These are phyloP conservation scores for Eupithecia dodoneata DNA, from an alignment of 2,888 invertebrate genomes.

Conservation along the genomic window DNA sequence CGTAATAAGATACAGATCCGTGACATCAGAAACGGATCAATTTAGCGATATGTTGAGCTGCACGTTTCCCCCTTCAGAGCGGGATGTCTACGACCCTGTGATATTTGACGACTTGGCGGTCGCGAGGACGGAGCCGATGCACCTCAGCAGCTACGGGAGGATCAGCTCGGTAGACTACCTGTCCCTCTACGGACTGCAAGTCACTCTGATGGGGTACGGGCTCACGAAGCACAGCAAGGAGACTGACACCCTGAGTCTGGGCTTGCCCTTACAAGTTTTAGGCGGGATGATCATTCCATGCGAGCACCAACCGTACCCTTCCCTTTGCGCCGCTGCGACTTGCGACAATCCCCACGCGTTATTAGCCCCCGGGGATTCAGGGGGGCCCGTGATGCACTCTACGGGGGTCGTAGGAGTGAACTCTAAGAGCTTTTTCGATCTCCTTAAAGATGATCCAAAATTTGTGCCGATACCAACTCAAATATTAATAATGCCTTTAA, in stretches of 20 bases:
- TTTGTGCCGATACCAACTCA: background rate
- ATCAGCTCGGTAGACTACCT: background rate
- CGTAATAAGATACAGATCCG: background rate
- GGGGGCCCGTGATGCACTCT: background rate
- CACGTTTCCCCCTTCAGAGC: background rate
- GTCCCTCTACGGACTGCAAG: background rate
- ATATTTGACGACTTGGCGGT: background rate
- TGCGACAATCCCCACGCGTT: background rate
- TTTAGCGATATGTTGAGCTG: background rate
- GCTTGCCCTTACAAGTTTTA: slow-evolving; percentile 1
- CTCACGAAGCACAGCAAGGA: background rate
- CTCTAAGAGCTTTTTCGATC: background rate
- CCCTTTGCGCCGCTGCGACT: background rate
- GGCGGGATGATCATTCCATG: background rate
- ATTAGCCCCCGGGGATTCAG: background rate
- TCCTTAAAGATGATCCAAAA: background rate
- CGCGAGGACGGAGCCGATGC: slow-evolving; percentile 1
- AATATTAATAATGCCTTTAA: background rate
- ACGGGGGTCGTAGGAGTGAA: slow-evolving; percentile 1
- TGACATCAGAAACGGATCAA: background rate
- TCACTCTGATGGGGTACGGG: background rate
- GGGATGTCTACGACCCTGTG: background rate
- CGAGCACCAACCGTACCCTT: background rate
- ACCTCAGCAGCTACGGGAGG: background rate
- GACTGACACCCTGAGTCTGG: background rate